Evolutionary conservation across 1,140 invertebrate species (phyloP).

Genomic region (Phymastichus coffea): DNA sequence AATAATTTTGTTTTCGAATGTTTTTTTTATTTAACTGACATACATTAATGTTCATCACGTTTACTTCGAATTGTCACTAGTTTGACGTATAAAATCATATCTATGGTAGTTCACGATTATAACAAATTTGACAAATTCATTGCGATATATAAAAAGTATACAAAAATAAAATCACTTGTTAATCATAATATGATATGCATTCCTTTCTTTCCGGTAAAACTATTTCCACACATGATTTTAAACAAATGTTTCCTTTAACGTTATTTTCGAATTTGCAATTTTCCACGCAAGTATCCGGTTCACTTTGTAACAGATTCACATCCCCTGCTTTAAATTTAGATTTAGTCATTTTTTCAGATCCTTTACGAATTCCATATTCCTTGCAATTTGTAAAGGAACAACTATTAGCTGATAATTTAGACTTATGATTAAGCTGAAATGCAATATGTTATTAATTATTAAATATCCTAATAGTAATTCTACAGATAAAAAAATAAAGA

Average conservation of each 20-base stretch:
- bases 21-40: no score
- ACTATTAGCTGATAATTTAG: constrained; percentile 35
- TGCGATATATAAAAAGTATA: no score
- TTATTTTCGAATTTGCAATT: constrained; percentile 46
- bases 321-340: constrained; percentile 34
- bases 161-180: not conserved
- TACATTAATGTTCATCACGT: no score
- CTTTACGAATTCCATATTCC: constrained; percentile 48
- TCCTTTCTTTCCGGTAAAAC: constrained; percentile 34
- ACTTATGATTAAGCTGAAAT: constrained; percentile 41
- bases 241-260: constrained; percentile 37
- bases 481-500: not conserved
- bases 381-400: constrained; percentile 44
- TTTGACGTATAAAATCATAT: no score
- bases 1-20: no score
- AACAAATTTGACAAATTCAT: no score
- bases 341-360: constrained; percentile 38
- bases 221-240: constrained; percentile 33
- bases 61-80: no score
- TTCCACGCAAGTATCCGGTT: constrained; percentile 39
- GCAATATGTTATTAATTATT: not conserved
- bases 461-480: not conserved
- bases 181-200: constrained; percentile 9
- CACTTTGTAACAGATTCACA: constrained; percentile 35
- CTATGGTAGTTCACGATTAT: no score